Conservation (phyloP, 2,113 vertebrate genomes). For the Danio rerio region GRCz12tu NC_133196.1:40920501-40921000, state of each 20-base stretch:
- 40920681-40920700: slow-evolving; percentile 41
- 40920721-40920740: slow-evolving; percentile 42
- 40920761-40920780: slow-evolving; percentile 45
- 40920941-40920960: no score
- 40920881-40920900: slow-evolving; percentile 38
- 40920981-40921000: no score
- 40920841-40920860: slow-evolving; percentile 16
- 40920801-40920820: slow-evolving; percentile 37
- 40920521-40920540: slow-evolving; percentile 24
- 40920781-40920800: slow-evolving; percentile 34
- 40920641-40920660: slow-evolving; percentile 50
- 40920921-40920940: no score
- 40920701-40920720: slow-evolving; percentile 46
- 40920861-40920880: slow-evolving; percentile 32
- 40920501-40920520: background rate
- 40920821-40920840: slow-evolving; percentile 20
- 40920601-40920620: slow-evolving; percentile 46
- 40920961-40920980: no score
- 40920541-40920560: slow-evolving; percentile 34
- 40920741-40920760: slow-evolving; percentile 38
- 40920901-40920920: background rate
- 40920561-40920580: slow-evolving; percentile 19
- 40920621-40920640: slow-evolving; percentile 22
- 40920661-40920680: slow-evolving; percentile 53
- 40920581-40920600: slow-evolving; percentile 38